phyloP scores from a whole-genome alignment of 2,797 vertebrate species.

The Vireo griseus region DNA sequence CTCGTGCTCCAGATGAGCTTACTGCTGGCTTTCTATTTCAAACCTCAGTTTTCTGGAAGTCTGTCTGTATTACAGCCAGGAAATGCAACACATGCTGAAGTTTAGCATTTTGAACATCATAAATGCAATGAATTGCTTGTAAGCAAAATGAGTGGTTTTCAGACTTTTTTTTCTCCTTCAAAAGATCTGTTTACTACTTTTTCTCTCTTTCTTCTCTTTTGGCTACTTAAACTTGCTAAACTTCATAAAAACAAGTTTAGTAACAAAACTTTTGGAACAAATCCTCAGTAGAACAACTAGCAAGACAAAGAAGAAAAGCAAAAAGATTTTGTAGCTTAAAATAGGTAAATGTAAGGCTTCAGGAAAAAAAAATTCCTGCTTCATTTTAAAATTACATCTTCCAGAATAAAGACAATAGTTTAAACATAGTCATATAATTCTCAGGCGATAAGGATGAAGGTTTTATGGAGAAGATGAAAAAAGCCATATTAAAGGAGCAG shows the following conservation, averaged over 20 bases:
- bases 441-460: not conserved
- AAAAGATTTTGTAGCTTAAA: not conserved
- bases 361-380: not conserved
- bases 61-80: not conserved
- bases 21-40: constrained; percentile 29
- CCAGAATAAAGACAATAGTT: not conserved
- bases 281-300: not conserved
- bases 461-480: not conserved
- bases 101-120: not conserved
- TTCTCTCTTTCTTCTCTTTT: not conserved
- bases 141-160: not conserved
- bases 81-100: not conserved
- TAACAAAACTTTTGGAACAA: not conserved
- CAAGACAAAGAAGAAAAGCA: not conserved
- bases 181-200: not conserved
- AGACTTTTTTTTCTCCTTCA: not conserved
- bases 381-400: not conserved
- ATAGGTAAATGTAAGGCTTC: not conserved
- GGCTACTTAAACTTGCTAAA: not conserved
- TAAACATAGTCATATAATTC: constrained; percentile 1
- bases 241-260: not conserved
- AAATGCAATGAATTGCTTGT: not conserved
- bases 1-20: not conserved
- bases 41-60: not conserved
- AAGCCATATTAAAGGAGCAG: not conserved